Base-by-base conservation (phyloP, 2,797 vertebrate genomes). In the Danio jaintianensis region DNA sequence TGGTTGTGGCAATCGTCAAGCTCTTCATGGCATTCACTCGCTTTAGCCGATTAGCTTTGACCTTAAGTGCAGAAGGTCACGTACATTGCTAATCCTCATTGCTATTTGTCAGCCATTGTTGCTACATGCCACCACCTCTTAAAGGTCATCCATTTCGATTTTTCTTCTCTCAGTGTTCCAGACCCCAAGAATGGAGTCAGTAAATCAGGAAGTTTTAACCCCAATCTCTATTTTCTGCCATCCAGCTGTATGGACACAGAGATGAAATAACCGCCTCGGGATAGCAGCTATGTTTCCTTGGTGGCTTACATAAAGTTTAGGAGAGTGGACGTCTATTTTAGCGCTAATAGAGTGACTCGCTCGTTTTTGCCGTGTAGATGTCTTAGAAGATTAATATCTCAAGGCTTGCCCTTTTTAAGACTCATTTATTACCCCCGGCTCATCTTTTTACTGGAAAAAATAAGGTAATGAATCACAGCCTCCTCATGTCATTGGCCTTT, bases 331-430 rank as follows among this genome's bases (percentile, higher is more conserved):
- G 87, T 92, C 90, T 92, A 88, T 87, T 85, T 92, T 88, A 87
- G 84, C 78, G 80, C 80, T 92, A 89, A 91, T 90, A 88, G 89
- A 91, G 89, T 89, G 84, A 89, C 85, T 91, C 77, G 77, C 80
- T 50, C 47, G 82, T 88, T 89, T 82, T 87, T 66, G 62, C 77
- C 71, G 40, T 78, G 72, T 87, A 79, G 53, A 85, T 68, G 86
- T 88, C 86, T 69, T 73, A 62, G 76, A 90, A 90, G 90, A 93
- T 93, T 91, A 90, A 92, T 90, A 88, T 86, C n/a, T 79, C 81
- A 71, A 86, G 83, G 86, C 86, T 76, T 83, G 86, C 83, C 87
- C 87, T 90, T 86, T 89, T 90, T 87, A 89, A 87, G 86, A 86
- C 88, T 88, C 86, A 85, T 92, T 92, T 89, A 90, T 91, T 91